Evolutionary conservation across 64 coral and sea anemone genomes (phyloP).

Genomic region (Actinia tenebrosa): DNA sequence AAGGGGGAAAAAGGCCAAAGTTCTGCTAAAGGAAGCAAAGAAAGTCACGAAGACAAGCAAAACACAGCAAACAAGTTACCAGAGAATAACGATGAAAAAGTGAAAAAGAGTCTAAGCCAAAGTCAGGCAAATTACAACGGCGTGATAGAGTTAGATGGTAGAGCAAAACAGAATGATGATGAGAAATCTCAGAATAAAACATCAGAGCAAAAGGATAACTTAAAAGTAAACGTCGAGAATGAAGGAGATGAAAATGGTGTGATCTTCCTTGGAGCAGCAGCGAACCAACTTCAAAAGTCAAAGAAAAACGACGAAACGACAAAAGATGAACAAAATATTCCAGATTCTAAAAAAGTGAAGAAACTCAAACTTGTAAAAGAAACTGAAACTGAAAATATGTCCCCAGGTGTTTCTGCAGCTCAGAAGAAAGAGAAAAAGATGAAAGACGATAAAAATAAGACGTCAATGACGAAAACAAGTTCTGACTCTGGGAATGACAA

Average conservation of each 20-base stretch:
- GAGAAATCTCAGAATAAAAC: background rate
- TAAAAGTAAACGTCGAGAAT: background rate
- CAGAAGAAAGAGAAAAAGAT: background rate
- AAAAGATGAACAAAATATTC: background rate
- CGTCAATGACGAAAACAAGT: too few species aligned
- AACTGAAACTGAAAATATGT: background rate
- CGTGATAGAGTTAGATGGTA: background rate
- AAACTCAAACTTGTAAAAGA: background rate
- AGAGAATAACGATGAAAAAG: background rate
- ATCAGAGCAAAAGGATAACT: background rate
- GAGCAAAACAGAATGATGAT: background rate
- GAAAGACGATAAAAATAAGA: background rate
- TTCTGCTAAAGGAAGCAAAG: background rate
- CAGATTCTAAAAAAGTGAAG: background rate
- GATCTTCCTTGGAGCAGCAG: background rate
- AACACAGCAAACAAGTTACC: background rate
- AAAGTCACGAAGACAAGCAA: background rate
- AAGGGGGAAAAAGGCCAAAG: too few species aligned
- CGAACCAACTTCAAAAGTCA: background rate
- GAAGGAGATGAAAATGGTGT: background rate
- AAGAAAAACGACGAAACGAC: background rate
- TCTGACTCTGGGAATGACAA: too few species aligned
- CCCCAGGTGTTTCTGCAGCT: background rate
- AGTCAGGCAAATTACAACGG: background rate
- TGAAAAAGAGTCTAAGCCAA: background rate